These are phyloP conservation scores for Aricia artaxerxes DNA, from an alignment of 2,888 invertebrate species.

Conservation along the genomic window DNA sequence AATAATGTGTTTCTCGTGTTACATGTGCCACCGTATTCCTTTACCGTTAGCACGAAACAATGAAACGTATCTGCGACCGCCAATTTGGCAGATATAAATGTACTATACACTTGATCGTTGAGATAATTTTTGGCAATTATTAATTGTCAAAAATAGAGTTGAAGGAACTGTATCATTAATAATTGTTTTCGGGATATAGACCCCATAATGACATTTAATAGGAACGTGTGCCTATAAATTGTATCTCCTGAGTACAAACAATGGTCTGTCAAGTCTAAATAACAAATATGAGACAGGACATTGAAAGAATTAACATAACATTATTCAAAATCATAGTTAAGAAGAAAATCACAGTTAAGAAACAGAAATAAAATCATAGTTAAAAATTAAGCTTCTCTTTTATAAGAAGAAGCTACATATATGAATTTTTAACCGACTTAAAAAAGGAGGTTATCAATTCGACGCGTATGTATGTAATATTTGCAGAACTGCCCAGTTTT, in stretches of 20 bases:
- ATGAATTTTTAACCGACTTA: neutral
- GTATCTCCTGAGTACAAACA: neutral
- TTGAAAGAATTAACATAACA: neutral
- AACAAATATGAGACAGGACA: neutral
- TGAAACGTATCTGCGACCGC: neutral
- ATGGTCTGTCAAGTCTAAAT: neutral
- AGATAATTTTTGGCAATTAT: slow-evolving; percentile 25
- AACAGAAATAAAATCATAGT: too few relatives aligned
- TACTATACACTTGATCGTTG: neutral
- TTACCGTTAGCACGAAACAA: slow-evolving; percentile 24
- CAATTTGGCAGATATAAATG: slow-evolving; percentile 24
- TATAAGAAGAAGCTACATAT: too few relatives aligned
- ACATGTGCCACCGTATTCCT: neutral
- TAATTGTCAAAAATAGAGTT: neutral
- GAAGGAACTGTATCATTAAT: neutral
- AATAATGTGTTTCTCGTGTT: slow-evolving; percentile 27
- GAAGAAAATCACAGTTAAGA: too few relatives aligned
- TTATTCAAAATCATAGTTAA: too few relatives aligned
- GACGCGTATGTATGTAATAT: too few relatives aligned
- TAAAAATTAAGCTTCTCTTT: too few relatives aligned
- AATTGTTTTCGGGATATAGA: neutral
- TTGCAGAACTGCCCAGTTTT: too few relatives aligned
- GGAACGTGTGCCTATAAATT: neutral
- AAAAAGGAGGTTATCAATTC: too few relatives aligned
- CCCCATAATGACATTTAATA: neutral